Base-by-base conservation (phyloP, 2,888 invertebrate species). In the Dysmachus trigonus region DNA sequence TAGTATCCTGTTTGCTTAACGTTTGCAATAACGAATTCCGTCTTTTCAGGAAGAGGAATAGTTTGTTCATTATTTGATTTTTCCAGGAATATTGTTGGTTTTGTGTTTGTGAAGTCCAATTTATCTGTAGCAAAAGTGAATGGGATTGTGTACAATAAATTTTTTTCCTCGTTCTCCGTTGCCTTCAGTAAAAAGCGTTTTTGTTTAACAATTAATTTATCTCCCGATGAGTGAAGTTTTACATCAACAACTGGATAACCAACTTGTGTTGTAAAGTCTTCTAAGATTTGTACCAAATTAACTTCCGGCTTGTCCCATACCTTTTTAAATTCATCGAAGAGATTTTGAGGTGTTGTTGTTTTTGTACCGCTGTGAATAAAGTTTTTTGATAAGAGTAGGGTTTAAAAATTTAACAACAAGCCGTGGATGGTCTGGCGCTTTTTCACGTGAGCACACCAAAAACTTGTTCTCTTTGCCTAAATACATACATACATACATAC, bases 181-280 rank as follows among this genome's bases (percentile, higher is more conserved):
- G 88, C 62, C 27, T 89, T 86, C 0, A 89, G 79, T 2, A 91
- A 85, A 41, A 90, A 91, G 8, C 91, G 89, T 33, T 87, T 86
- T 85, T 91, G 92, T 10, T 71, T 77, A 0, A 91, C 51, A 0
- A 8, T 85, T 1, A 89, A 86, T 0, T 30, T 71, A 0, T 47
- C 73, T 0, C 88, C 85, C 2, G 88, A 86, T 2, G 51, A 4
- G 0, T 31, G 81, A 0, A 88, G 35, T 1, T 82, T 88, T 0
- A 95, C 94, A 0, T 90, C 93, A 0, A 96, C 90, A 1, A 95
- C 92, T 0, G 96, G 96, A 89, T 94, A 95, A 0, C 95, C 95
- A 8, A 93, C 91, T 88, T 95, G 94, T 73, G 93, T 93, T 13
- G 95, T 94, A 95, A 95, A 96, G 4, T 94, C 94, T 87, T 92